Percentiles rank a stretch among this genome's conserved stretches.
Conservation (phyloP, 2,797 vertebrate species). For the Peromyscus melanophrys region DNA sequence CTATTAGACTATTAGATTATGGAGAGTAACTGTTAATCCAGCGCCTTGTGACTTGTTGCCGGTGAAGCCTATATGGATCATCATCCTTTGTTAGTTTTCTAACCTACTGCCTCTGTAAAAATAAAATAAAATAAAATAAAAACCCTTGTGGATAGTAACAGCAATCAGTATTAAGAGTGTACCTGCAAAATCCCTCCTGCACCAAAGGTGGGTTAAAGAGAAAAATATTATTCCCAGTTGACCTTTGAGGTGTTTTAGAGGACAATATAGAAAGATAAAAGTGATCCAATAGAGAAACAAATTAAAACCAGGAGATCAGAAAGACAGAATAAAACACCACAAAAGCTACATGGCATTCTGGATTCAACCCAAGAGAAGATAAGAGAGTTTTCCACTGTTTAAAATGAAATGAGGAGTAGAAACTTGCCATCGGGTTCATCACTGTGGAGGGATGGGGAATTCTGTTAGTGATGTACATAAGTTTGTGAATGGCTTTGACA, state of each 20-base stretch:
- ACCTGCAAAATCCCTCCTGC: not conserved
- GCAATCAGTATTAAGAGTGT: not conserved
- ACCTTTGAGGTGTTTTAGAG: not conserved
- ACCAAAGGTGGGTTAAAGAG: not conserved
- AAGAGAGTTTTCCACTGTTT: not conserved
- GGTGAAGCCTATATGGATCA: not conserved
- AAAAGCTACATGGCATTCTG: not conserved
- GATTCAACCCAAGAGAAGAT: not conserved
- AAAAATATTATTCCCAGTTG: not conserved
- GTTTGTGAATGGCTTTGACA: not conserved
- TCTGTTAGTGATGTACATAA: not conserved
- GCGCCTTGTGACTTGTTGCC: not conserved
- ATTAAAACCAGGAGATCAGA: not conserved
- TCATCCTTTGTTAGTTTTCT: not conserved
- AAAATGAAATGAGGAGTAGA: not conserved
- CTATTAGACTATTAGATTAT: not conserved
- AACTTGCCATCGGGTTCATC: not conserved
- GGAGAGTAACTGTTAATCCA: not conserved
- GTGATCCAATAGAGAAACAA: not conserved
- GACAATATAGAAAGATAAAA: not conserved
- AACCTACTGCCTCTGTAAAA: not conserved
- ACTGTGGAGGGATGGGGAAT: not conserved
- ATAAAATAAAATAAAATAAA: too few species aligned
- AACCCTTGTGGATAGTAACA: not conserved
- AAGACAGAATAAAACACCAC: not conserved